These are phyloP conservation scores for Promerops cafer DNA, from an alignment of 2,113 vertebrate genomes.

Conservation along the genomic window DNA sequence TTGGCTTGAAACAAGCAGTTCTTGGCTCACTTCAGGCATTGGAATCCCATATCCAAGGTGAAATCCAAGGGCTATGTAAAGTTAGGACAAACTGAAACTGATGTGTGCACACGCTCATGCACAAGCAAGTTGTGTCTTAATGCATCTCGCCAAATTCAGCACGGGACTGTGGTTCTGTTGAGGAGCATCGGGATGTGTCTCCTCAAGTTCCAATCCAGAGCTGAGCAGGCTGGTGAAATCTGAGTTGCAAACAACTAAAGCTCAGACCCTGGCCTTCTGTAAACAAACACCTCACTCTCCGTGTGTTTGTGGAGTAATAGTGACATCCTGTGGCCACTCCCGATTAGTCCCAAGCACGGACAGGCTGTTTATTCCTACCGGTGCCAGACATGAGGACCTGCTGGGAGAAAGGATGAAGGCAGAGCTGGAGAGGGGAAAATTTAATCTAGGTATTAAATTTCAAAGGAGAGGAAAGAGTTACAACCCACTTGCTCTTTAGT, in stretches of 20 bases:
- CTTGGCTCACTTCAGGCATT: not conserved
- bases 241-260: not conserved
- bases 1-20: constrained; percentile 30
- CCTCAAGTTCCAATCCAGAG: not conserved
- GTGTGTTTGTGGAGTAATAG: constrained; percentile 67
- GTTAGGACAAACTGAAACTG: not conserved
- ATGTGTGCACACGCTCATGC: accelerated
- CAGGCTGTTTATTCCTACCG: not conserved
- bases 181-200: not conserved
- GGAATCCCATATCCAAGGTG: constrained; percentile 2
- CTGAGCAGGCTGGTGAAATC: not conserved
- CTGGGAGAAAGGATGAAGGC: not conserved
- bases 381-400: not conserved
- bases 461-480: constrained; percentile 43
- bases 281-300: constrained; percentile 35
- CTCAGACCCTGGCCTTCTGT: not conserved
- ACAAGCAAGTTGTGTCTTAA: not conserved
- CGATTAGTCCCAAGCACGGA: constrained; percentile 41
- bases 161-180: not conserved
- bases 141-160: accelerated
- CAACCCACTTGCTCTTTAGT: not conserved
- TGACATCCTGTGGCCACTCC: constrained; percentile 71
- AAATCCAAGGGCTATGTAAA: constrained; percentile 4
- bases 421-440: not conserved
- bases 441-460: not conserved